Evolutionary conservation across 1,140 invertebrate genomes (phyloP).

Genomic region (Saxidomus purpurata): DNA sequence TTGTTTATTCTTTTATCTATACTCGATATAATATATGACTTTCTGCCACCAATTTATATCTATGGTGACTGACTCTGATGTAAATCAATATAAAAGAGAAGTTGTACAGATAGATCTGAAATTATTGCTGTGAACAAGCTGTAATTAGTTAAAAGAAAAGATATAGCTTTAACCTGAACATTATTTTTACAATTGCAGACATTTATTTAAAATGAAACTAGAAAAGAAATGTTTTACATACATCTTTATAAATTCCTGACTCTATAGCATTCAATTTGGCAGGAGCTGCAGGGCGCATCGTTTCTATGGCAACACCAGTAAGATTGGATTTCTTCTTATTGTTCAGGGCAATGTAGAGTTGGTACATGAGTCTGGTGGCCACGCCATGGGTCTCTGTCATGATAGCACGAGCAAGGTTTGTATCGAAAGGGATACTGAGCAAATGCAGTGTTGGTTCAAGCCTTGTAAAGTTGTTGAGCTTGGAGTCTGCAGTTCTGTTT

Average conservation of each 20-base stretch:
- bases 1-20: no score
- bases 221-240: conserved; percentile 56
- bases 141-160: no score
- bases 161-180: no score
- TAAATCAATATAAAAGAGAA: no score
- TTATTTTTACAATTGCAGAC: background rate
- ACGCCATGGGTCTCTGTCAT: conserved; percentile 86
- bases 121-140: no score
- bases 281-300: conserved; percentile 85
- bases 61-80: no score
- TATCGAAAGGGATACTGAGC: conserved; percentile 86
- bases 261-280: conserved; percentile 85
- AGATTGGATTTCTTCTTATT: conserved; percentile 86
- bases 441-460: conserved; percentile 85
- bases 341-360: conserved; percentile 86
- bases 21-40: no score
- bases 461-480: conserved; percentile 86
- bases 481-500: conserved; percentile 85
- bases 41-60: no score
- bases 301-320: conserved; percentile 86
- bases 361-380: conserved; percentile 85
- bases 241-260: conserved; percentile 85
- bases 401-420: conserved; percentile 85
- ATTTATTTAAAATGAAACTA: background rate
- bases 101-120: no score